These are phyloP conservation scores for Apantesis nais DNA, from an alignment of 2,888 invertebrate genomes.

Conservation along the genomic window DNA sequence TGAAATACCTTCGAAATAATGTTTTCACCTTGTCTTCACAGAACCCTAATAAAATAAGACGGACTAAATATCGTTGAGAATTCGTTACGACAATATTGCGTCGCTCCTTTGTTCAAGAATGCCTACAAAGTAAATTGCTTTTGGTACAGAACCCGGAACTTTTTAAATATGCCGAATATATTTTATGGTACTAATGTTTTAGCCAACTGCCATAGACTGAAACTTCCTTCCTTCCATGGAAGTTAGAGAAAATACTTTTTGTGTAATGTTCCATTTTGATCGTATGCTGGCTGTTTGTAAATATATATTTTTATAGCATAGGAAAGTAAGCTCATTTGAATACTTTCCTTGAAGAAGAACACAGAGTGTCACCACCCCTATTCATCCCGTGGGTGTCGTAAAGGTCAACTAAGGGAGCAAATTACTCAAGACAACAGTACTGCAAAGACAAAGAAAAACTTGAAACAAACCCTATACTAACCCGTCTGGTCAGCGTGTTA, in stretches of 20 bases:
- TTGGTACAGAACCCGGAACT: conserved; percentile 52
- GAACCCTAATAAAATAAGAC: conserved; percentile 46
- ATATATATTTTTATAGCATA: background rate
- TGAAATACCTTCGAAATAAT: conserved; percentile 36
- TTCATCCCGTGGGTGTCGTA: too few relatives aligned
- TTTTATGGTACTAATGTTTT: conserved; percentile 53
- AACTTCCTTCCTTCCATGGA: background rate
- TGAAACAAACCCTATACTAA: too few relatives aligned
- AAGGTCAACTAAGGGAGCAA: too few relatives aligned
- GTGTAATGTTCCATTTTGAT: background rate
- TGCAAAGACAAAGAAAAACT: too few relatives aligned
- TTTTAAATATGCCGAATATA: conserved; percentile 61
- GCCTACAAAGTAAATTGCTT: conserved; percentile 66
- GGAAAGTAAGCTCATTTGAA: too few relatives aligned
- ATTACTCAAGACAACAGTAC: too few relatives aligned
- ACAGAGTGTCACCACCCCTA: too few relatives aligned
- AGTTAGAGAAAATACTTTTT: background rate
- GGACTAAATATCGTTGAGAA: conserved; percentile 43
- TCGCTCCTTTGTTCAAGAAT: conserved; percentile 47
- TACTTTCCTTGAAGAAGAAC: too few relatives aligned
- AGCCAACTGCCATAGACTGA: background rate
- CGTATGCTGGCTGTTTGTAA: background rate
- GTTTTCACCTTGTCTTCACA: conserved; percentile 32
- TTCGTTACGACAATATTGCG: conserved; percentile 51
- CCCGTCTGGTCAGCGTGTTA: too few relatives aligned